phyloP scores from a whole-genome alignment of 2,797 vertebrate species.

The Mus spretus region DNA sequence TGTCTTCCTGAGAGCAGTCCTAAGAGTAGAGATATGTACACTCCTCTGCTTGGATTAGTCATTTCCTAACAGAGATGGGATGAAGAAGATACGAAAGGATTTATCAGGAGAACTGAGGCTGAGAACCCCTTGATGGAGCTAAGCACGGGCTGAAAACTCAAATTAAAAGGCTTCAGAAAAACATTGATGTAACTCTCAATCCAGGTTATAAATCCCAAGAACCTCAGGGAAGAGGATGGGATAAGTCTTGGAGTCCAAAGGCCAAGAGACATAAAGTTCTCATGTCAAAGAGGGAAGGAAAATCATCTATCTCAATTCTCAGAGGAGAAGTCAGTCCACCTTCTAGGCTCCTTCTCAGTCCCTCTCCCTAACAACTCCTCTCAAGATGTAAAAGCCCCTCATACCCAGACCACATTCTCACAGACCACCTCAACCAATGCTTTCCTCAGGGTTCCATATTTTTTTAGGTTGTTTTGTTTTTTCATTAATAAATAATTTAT shows the following conservation, averaged over 20 bases:
- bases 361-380: neutral
- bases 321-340: neutral
- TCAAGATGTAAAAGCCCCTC: rapidly evolving
- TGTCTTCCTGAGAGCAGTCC: neutral
- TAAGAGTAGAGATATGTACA: neutral
- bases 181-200: neutral
- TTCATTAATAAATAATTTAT: neutral
- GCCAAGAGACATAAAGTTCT: neutral
- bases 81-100: neutral
- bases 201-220: neutral
- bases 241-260: neutral
- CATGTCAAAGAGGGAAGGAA: neutral
- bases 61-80: neutral
- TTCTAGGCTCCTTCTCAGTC: neutral
- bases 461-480: neutral
- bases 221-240: neutral
- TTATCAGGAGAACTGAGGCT: neutral
- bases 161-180: neutral
- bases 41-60: neutral
- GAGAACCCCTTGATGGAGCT: neutral
- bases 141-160: neutral
- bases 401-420: neutral
- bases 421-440: neutral
- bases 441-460: neutral
- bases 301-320: neutral